Conservation (phyloP, 2,113 vertebrate genomes). For the Lathamus discolor region DNA sequence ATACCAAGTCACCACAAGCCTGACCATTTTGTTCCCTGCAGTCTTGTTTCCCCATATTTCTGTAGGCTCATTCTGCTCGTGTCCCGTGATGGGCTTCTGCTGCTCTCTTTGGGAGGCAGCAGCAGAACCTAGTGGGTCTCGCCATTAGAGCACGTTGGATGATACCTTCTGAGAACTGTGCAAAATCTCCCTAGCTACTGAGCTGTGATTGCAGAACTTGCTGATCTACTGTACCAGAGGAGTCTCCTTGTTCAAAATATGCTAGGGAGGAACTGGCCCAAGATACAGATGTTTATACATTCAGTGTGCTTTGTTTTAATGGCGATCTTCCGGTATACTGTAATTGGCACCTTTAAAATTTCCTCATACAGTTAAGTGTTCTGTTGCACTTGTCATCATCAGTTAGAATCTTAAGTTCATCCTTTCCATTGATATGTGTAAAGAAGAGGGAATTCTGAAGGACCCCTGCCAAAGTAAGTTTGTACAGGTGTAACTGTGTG, state of each 20-base stretch:
- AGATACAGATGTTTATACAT: not conserved
- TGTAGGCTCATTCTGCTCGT: not conserved
- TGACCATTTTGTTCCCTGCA: not conserved
- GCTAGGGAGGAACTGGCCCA: not conserved
- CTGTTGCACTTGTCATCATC: not conserved
- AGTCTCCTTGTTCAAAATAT: not conserved
- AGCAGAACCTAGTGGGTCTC: not conserved
- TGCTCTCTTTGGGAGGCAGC: not conserved
- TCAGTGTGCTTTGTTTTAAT: not conserved
- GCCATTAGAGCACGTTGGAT: not conserved
- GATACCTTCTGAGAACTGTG: not conserved
- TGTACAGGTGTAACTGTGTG: not conserved
- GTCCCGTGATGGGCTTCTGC: not conserved
- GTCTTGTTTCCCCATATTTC: not conserved
- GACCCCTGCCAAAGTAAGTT: not conserved
- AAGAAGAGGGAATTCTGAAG: not conserved
- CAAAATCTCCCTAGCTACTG: not conserved
- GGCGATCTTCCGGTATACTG: not conserved
- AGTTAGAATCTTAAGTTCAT: not conserved
- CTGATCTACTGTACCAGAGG: not conserved
- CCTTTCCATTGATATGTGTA: rapidly evolving
- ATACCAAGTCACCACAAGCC: not conserved
- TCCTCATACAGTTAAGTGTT: not conserved
- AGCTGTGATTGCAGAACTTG: not conserved
- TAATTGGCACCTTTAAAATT: not conserved